Conservation (phyloP, 2,113 vertebrate species). For the Ivindomyrus marchei region DNA sequence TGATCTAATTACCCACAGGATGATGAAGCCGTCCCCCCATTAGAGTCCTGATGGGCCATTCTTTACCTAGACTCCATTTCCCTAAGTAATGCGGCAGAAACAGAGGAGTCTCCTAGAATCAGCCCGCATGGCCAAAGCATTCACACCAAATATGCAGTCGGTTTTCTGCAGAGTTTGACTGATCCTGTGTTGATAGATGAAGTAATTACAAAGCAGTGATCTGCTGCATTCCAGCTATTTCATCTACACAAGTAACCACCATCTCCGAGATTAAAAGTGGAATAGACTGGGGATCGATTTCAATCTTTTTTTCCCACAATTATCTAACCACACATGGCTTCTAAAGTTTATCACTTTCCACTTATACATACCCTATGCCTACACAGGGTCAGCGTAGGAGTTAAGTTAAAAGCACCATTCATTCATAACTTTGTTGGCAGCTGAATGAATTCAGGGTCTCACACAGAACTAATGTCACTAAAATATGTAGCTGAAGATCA, state of each 20-base stretch:
- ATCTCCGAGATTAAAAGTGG: conserved; percentile 15
- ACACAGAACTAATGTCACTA: neutral
- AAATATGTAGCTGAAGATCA: neutral
- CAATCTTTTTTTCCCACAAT: neutral
- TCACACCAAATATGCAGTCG: conserved; percentile 14
- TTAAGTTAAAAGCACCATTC: neutral
- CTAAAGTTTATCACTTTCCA: neutral
- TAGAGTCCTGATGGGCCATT: conserved; percentile 48
- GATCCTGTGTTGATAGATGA: conserved; percentile 32
- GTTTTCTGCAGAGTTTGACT: conserved; percentile 30
- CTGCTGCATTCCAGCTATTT: conserved; percentile 12
- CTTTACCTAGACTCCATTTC: conserved; percentile 26
- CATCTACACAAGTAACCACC: conserved; percentile 29
- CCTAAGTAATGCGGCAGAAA: conserved; percentile 27
- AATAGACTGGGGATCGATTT: neutral
- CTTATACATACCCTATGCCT: neutral
- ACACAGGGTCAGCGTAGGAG: neutral
- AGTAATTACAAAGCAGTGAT: conserved; percentile 22
- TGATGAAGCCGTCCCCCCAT: conserved; percentile 49
- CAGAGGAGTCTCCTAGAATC: conserved; percentile 30
- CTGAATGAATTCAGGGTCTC: neutral
- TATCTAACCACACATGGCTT: neutral
- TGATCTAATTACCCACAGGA: conserved; percentile 57
- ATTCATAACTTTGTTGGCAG: neutral
- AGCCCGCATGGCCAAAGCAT: conserved; percentile 23